These are phyloP conservation scores for Archips crataeganus DNA, from an alignment of 2,888 invertebrate genomes.

Conservation along the genomic window DNA sequence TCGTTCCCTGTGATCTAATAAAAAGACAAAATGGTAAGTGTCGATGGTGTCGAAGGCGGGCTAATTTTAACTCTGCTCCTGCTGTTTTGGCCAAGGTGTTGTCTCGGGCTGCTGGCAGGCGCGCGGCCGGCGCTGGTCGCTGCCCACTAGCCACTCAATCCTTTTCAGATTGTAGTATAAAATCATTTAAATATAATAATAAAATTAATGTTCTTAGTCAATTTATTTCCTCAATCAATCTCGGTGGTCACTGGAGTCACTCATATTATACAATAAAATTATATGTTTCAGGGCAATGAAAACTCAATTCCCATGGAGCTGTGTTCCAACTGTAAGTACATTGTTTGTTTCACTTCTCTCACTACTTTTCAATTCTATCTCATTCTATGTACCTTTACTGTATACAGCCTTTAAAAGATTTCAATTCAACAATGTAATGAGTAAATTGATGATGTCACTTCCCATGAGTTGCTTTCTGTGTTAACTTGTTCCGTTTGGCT, in stretches of 20 bases:
- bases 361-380: constrained; percentile 48
- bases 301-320: constrained; percentile 98
- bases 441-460: constrained; percentile 24
- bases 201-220: neutral
- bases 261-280: constrained; percentile 8
- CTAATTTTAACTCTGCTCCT: constrained; percentile 43
- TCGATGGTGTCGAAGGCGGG: constrained; percentile 24
- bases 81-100: constrained; percentile 42
- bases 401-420: constrained; percentile 26
- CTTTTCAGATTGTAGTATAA: neutral
- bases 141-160: neutral
- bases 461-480: constrained; percentile 52
- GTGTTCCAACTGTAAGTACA: constrained; percentile 96
- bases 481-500: constrained; percentile 52
- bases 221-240: neutral
- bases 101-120: constrained; percentile 22
- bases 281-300: constrained; percentile 95
- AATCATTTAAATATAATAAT: neutral
- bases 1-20: constrained; percentile 29
- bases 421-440: constrained; percentile 23
- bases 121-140: constrained; percentile 15
- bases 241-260: neutral
- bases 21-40: constrained; percentile 55
- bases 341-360: constrained; percentile 43
- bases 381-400: constrained; percentile 37